Base-by-base conservation (phyloP, 2,888 invertebrate species). In the Himalopsyche kuldschensis region DNA sequence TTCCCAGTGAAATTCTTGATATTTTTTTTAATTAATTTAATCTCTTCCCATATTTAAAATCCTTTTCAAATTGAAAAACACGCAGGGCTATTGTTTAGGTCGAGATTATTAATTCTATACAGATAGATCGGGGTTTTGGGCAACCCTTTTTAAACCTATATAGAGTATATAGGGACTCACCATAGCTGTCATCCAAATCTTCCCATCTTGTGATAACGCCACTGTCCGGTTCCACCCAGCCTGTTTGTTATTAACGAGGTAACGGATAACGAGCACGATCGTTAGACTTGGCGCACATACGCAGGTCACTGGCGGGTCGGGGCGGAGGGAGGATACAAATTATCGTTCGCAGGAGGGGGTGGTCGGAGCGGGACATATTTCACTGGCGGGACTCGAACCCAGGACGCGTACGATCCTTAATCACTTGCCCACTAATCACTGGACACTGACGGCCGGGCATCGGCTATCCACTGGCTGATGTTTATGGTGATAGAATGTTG, bases 291-390 rank as follows among this genome's bases (percentile, higher is more conserved):
- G 69, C 69, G 69, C 69, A 69, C 69, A 69, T 69, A 69, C 69
- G 69, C 69, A 69, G 69, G 69, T 69, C 69, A 69, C 27, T 27
- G 69, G 27, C 20, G 15, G 69, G 41, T 15, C 27, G 69, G 15
- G 30, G 69, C 24, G 69, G 27, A 20, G 69, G 69, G 27, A 69
- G 69, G 69, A 11, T 30, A 69, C 69, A 69, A 69, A 69, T 69
- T 69, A 69, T 69, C 69, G 69, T 69, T 69, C 69, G 69, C 69
- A 69, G 69, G 69, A 69, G 69, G 69, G 69, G 69, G 69, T 69
- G 69, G 69, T 27, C 69, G 69, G 30, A 15, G 15, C 69, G 27
- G 69, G 69, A 69, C 69, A 69, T 69, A 69, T 69, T 69, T 69
- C 69, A 69, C 30, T 30, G 69, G 4, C 69, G 69, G 69, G 69